Percentiles rank a stretch among this genome's conserved stretches.
These are phyloP conservation scores for Diplolepis rosae DNA, from an alignment of 2,888 invertebrate genomes.

Conservation along the genomic window DNA sequence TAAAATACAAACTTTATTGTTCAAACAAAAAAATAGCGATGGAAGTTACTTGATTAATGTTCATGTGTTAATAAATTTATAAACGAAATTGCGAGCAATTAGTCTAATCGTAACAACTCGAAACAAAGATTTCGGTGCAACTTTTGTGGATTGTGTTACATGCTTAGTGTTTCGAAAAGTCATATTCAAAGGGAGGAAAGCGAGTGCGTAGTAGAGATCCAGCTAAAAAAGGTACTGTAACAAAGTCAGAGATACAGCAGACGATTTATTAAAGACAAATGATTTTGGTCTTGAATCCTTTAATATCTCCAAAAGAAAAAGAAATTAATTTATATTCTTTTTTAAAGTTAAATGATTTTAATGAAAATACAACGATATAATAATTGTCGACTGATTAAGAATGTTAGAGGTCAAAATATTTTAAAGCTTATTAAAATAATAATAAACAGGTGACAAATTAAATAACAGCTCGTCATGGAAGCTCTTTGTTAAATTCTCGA, in stretches of 20 bases:
- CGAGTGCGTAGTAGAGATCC: slow-evolving; percentile 10
- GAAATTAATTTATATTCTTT: background rate
- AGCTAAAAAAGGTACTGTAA: slow-evolving; percentile 18
- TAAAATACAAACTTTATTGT: slow-evolving; percentile 63
- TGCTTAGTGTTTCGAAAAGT: slow-evolving; percentile 19
- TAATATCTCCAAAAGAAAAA: background rate
- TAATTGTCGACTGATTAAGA: background rate
- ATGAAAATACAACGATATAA: background rate
- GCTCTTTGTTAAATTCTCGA: background rate
- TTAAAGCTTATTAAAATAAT: too few species aligned
- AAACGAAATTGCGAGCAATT: slow-evolving; percentile 30
- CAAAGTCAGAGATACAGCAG: background rate
- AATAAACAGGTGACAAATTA: too few species aligned
- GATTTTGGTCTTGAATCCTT: background rate
- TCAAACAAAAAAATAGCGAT: background rate
- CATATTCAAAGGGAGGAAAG: background rate
- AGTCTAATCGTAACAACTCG: background rate
- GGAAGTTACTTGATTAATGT: slow-evolving; percentile 6
- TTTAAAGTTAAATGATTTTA: background rate
- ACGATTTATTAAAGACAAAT: background rate
- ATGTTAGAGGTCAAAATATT: too few species aligned
- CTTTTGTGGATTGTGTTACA: slow-evolving; percentile 16
- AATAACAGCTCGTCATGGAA: background rate
- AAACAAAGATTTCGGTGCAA: slow-evolving; percentile 14
- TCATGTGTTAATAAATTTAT: slow-evolving; percentile 36